Evolutionary conservation across 2,113 vertebrate genomes (phyloP).

Genomic region (Recurvirostra avosetta): DNA sequence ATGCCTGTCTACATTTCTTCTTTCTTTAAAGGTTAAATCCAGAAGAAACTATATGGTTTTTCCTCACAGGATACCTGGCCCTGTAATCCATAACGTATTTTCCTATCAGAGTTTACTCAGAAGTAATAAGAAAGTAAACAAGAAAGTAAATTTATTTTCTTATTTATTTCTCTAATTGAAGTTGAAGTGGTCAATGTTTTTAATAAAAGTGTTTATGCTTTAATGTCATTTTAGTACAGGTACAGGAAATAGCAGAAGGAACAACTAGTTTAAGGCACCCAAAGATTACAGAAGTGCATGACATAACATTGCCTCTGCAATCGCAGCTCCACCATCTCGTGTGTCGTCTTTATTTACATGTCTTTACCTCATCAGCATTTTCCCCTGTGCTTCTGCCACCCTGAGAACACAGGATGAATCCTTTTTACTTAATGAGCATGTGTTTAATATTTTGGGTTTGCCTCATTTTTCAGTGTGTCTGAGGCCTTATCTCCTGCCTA

Average conservation of each 20-base stretch:
- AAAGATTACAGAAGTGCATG: neutral
- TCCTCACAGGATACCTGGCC: neutral
- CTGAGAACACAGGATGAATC: neutral
- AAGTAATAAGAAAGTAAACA: neutral
- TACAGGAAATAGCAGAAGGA: neutral
- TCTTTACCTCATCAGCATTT: neutral
- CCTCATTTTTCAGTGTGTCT: neutral
- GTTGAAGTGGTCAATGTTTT: neutral
- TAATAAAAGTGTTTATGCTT: neutral
- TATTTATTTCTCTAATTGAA: neutral
- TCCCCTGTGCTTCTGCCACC: neutral
- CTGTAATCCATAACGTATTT: neutral
- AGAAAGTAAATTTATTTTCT: neutral
- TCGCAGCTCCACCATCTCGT: neutral
- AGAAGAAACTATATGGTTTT: neutral
- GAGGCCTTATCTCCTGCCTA: slow-evolving; percentile 46
- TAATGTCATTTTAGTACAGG: neutral
- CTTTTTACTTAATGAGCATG: neutral
- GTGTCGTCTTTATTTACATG: neutral
- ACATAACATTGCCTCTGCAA: neutral
- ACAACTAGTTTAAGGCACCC: neutral
- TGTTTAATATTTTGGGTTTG: neutral
- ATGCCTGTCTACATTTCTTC: neutral
- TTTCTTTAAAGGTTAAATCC: neutral
- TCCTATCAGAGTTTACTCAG: neutral